Base-by-base conservation (phyloP, 2,888 invertebrate genomes). In the Thyatira batis region DNA sequence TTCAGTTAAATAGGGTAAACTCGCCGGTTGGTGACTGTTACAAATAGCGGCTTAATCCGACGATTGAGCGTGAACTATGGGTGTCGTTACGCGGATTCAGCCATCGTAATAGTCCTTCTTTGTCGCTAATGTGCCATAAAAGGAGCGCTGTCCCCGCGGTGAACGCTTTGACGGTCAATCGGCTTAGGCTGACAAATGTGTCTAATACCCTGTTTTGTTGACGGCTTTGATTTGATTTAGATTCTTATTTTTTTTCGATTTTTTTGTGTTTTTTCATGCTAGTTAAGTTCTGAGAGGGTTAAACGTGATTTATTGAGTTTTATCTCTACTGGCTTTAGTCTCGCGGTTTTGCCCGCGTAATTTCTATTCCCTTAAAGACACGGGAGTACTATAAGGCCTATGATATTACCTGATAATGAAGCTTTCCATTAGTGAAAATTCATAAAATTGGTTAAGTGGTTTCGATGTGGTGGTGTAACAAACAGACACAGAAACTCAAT, bases 1-100 rank as follows among this genome's bases (percentile, higher is more conserved):
- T 64, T 73, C 74, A 67, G 69, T 74, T 80, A 77, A 79, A 80
- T 80, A 80, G 80, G 80, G 80, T 73, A 73, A 75, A 68, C 67
- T 74, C 76, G 77, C 79, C 83, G 79, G 82, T 81, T 78, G 73
- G 63, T 67, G 84, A 82, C 82, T 82, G 77, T 81, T 84, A 87
- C 80, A 86, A 86, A 86, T 86, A 71, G 80, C 73, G 71, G 77
- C 84, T 81, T 85, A 86, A 84, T 85, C 85, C 83, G 69, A 80
- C 85, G 86, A 86, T 84, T 84, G 83, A 84, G 84, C 82, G 82
- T 87, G 87, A 89, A 85, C 85, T 88, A 88, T 87, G 81, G 73
- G 68, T 55, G 80, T 87, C 88, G 84, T 88, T 87, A 86, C 74
- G 69, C 65, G 77, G 73, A 78, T 78, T 76, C 80, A 76, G 72